Conservation (phyloP, 2,797 vertebrate genomes). For the Petrocephalus schoutedeni region DNA sequence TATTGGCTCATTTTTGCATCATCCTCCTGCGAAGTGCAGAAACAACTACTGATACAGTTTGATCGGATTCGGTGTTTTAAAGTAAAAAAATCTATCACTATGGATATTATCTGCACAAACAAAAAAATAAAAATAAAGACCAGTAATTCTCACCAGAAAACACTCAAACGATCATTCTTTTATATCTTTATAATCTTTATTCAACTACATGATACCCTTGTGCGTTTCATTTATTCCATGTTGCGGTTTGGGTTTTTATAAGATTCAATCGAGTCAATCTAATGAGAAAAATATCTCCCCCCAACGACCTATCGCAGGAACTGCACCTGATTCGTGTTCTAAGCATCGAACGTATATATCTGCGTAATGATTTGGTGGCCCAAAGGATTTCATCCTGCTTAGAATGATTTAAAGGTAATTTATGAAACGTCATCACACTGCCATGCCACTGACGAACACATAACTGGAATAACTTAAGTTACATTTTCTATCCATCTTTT, state of each 20-base stretch:
- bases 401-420: constrained; percentile 8
- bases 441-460: neutral
- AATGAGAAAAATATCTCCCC: neutral
- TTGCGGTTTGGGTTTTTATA: neutral
- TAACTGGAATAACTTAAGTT: neutral
- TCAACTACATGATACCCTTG: neutral
- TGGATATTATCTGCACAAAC: neutral
- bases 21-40: neutral
- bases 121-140: neutral
- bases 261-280: neutral
- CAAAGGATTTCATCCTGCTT: neutral
- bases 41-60: neutral
- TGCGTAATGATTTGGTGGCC: constrained; percentile 1
- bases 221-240: neutral
- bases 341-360: neutral
- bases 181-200: neutral
- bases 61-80: neutral
- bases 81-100: neutral
- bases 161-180: neutral
- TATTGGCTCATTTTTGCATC: neutral
- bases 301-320: neutral
- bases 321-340: neutral
- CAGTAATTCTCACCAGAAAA: neutral
- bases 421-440: neutral
- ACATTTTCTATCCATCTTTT: neutral